Evolutionary conservation across 37 sponge, comb jelly and placozoan species (phyloP).

Genomic region (Dysidea cf. avara): DNA sequence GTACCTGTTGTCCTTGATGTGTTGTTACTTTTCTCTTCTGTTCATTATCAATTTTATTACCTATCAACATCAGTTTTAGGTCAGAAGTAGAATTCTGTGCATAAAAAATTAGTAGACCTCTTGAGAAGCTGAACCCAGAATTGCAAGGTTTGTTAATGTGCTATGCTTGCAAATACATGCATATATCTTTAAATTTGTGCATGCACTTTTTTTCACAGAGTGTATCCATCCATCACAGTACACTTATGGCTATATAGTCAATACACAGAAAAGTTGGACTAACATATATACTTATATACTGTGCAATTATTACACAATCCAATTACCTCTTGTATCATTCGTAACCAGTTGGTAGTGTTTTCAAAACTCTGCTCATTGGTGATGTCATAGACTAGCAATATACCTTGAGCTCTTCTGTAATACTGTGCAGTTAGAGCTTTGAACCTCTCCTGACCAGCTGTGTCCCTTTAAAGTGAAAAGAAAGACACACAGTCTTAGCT

Average conservation of each 20-base stretch:
- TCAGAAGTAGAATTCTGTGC: conserved; percentile 60
- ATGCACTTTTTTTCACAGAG: too few species aligned
- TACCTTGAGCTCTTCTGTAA: conserved; percentile 96
- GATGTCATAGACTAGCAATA: conserved; percentile 97
- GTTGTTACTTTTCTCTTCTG: conserved; percentile 41
- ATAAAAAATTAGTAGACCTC: too few species aligned
- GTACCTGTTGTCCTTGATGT: conserved; percentile 61
- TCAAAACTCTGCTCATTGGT: conserved; percentile 89
- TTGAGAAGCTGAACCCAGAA: too few species aligned
- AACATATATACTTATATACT: too few species aligned
- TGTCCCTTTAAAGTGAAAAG: conserved; percentile 80
- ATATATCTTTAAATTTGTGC: too few species aligned
- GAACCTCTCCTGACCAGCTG: conserved; percentile 98
- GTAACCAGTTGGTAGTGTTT: conserved; percentile 82
- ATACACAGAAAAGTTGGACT: too few species aligned
- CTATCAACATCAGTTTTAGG: conserved; percentile 61
- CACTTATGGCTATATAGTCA: too few species aligned
- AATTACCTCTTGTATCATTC: conserved; percentile 77
- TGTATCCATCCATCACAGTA: too few species aligned
- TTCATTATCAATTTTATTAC: conserved; percentile 70
- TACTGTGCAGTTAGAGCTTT: conserved; percentile 93
- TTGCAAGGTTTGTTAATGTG: too few species aligned
- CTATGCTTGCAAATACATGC: too few species aligned
- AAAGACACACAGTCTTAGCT: too few species aligned
- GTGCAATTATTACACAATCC: too few species aligned